Base-by-base conservation (phyloP, 2,113 vertebrate species). In the Tichodroma muraria region DNA sequence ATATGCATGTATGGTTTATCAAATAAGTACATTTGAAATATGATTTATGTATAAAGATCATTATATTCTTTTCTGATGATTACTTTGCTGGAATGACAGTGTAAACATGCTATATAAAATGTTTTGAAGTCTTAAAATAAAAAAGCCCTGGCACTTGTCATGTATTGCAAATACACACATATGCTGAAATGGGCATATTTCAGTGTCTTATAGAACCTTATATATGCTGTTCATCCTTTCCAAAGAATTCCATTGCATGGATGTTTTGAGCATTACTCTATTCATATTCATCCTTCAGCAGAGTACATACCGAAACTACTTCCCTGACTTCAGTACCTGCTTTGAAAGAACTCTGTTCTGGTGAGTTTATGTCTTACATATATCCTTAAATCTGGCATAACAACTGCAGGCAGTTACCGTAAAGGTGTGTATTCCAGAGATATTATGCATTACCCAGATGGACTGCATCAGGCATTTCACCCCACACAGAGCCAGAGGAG, bases 41-140 rank as follows among this genome's bases (percentile, higher is more conserved):
- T 9, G 17, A 40, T 70, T 90, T 63, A 63, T 31, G 11, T 66
- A 28, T 86, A 64, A 93, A 90, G 76, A 4, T 64, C 90, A 56
- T 30, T 15, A 14, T 86, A 80, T 88, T 88, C 72, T 93, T 94
- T 93, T 88, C 89, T 60, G 44, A 75, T 63, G 76, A 61, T n/a
- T 82, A 37, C 75, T 93, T 93, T 30, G 1, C 49, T 71, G 44
- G 69, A 86, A 92, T 65, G 90, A 57, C 47, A 90, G 61, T 60
- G 57, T 94, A 91, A 97, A 95, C 90, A 72, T 14, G 77, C 91
- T 97, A 95, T 68, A 84, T 93, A 96, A 95, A 96, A 88, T 96
- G 72, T 94, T 94, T 90, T 92, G n/a, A 94, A 94, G 40, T 63
- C 69, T 75, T 68, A 93, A 91, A 92, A 84, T 80, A 91, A 93